These are phyloP conservation scores for Cantharis lateralis DNA, from an alignment of 2,888 invertebrate species.

Conservation along the genomic window DNA sequence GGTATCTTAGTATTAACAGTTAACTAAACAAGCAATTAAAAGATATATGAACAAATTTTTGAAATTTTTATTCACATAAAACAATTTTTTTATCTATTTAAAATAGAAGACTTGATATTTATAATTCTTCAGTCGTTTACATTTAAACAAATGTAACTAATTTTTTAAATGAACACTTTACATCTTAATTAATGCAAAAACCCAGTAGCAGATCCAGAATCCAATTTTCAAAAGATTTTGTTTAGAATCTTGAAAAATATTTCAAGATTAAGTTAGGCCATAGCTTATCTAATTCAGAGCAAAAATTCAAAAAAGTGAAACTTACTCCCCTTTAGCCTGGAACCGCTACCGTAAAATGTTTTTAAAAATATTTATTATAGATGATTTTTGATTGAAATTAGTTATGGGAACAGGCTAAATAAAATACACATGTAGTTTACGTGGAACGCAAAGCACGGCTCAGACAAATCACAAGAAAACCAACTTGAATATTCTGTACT, in stretches of 20 bases:
- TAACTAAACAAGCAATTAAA: too few relatives aligned
- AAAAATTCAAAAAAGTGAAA: neutral
- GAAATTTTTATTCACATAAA: neutral
- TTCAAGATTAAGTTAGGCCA: neutral
- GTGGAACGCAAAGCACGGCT: neutral
- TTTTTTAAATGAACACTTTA: neutral
- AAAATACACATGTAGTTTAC: neutral
- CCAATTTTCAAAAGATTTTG: neutral
- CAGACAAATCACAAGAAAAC: neutral
- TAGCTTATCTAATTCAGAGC: neutral
- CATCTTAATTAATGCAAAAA: neutral
- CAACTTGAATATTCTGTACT: too few relatives aligned
- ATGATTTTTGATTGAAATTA: neutral
- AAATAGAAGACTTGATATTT: neutral
- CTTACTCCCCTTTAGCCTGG: neutral
- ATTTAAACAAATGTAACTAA: conserved; percentile 11
- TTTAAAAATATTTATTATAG: neutral
- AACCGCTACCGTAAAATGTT: neutral
- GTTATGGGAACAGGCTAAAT: neutral
- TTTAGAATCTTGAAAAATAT: neutral
- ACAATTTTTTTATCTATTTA: neutral
- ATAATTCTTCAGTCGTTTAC: conserved; percentile 25
- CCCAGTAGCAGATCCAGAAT: neutral
- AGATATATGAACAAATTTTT: neutral
- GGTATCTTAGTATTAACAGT: too few relatives aligned